These are phyloP conservation scores for Eulimnadia texana DNA, from an alignment of 1,140 invertebrate genomes.

Conservation along the genomic window DNA sequence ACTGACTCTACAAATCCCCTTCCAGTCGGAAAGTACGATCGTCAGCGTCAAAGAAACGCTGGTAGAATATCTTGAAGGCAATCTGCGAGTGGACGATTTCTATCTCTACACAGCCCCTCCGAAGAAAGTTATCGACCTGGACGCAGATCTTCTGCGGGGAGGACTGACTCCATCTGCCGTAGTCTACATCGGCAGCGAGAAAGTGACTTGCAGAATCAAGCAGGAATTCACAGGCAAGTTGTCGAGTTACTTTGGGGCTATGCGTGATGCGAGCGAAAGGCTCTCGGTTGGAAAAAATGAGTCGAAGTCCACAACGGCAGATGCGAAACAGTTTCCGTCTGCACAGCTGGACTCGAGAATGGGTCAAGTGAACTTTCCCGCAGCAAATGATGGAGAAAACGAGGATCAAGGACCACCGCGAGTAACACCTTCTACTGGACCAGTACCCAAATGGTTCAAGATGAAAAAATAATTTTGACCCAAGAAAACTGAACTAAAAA, in stretches of 20 bases:
- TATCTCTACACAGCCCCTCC: slow-evolving; percentile 44
- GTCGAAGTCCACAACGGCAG: background rate
- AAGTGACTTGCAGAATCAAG: slow-evolving; percentile 19
- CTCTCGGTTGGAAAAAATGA: background rate
- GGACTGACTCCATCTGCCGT: slow-evolving; percentile 58
- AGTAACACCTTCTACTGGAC: background rate
- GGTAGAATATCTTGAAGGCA: slow-evolving; percentile 42
- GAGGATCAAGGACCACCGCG: background rate
- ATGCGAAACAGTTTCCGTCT: background rate
- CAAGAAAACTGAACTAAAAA: background rate
- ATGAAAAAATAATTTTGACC: slow-evolving; percentile 3
- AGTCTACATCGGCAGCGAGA: slow-evolving; percentile 46
- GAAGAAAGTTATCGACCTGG: slow-evolving; percentile 42
- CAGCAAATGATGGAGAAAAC: background rate
- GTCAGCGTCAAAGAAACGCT: slow-evolving; percentile 51
- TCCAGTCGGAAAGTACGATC: slow-evolving; percentile 51
- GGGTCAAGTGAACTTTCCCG: too few relatives aligned
- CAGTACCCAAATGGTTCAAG: slow-evolving; percentile 20
- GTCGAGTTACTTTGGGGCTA: slow-evolving; percentile 1
- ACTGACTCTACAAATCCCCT: slow-evolving; percentile 61
- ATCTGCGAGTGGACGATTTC: slow-evolving; percentile 16
- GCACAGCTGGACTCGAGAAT: too few relatives aligned
- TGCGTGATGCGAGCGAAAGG: slow-evolving; percentile 1
- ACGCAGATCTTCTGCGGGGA: slow-evolving; percentile 43
- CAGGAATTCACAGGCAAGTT: slow-evolving; percentile 12